phyloP scores from a whole-genome alignment of 2,888 invertebrate genomes.

The Xiphydria camelus region DNA sequence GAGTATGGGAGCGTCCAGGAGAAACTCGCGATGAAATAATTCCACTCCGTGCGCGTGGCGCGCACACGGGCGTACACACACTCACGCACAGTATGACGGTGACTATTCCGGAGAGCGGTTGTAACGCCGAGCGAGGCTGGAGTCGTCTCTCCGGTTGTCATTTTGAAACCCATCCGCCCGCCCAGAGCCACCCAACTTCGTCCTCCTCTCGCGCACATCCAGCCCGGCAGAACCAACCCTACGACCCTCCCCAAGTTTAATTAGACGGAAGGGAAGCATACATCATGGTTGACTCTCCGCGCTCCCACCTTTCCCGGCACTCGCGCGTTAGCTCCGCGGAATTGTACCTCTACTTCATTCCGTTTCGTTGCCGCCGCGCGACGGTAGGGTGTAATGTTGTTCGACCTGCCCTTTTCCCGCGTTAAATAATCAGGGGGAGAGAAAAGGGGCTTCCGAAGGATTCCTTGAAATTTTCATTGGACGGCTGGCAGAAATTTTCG shows the following conservation, averaged over 20 bases:
- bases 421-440: no score
- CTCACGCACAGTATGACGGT: no score
- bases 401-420: no score
- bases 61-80: no score
- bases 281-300: slow-evolving; percentile 42
- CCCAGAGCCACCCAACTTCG: slow-evolving; percentile 28
- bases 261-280: slow-evolving; percentile 48
- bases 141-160: slow-evolving; percentile 32
- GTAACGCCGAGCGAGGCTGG: background rate
- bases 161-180: slow-evolving; percentile 40
- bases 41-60: background rate
- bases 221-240: slow-evolving; percentile 36
- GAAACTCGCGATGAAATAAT: background rate
- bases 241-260: slow-evolving; percentile 44
- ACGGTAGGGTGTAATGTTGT: no score
- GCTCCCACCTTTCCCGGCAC: slow-evolving; percentile 25
- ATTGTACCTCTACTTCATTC: slow-evolving; percentile 25
- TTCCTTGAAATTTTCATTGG: no score
- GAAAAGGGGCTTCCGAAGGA: no score
- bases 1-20: no score
- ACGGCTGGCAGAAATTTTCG: no score
- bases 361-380: no score
- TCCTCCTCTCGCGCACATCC: no score
- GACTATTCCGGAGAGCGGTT: background rate
- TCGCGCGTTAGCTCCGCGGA: slow-evolving; percentile 31